These are phyloP conservation scores for Rhyzopertha dominica DNA, from an alignment of 1,140 invertebrate genomes.

Conservation along the genomic window DNA sequence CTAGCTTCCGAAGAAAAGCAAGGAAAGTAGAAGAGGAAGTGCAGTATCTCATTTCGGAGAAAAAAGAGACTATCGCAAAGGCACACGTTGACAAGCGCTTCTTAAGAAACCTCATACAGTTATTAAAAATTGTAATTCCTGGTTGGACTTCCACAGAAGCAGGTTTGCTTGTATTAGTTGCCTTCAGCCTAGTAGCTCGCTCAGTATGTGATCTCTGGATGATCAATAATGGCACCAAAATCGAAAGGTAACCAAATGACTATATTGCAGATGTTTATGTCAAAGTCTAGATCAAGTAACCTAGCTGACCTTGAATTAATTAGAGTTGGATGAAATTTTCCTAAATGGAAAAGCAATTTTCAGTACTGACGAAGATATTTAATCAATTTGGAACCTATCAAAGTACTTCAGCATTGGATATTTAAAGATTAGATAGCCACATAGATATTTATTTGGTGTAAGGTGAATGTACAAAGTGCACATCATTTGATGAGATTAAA, in stretches of 20 bases:
- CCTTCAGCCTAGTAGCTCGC: slow-evolving; percentile 72
- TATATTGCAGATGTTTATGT: too few species aligned
- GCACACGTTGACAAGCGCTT: slow-evolving; percentile 85
- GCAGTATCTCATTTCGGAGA: slow-evolving; percentile 72
- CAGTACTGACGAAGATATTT: too few species aligned
- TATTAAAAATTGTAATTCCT: slow-evolving; percentile 83
- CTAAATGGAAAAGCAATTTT: too few species aligned
- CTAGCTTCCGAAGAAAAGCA: slow-evolving; percentile 26
- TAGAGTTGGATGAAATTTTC: too few species aligned
- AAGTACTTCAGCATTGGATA: too few species aligned
- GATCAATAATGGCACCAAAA: slow-evolving; percentile 87
- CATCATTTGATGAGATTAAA: too few species aligned
- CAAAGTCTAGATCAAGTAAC: too few species aligned
- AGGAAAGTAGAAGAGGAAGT: slow-evolving; percentile 58
- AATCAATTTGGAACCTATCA: too few species aligned
- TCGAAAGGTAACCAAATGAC: slow-evolving; percentile 83
- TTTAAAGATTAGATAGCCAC: too few species aligned
- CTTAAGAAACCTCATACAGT: slow-evolving; percentile 67
- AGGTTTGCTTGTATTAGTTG: slow-evolving; percentile 77
- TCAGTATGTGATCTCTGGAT: slow-evolving; percentile 97
- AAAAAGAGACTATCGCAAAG: slow-evolving; percentile 61
- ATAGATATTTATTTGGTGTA: too few species aligned
- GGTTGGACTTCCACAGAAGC: slow-evolving; percentile 67
- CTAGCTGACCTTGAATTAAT: too few species aligned
- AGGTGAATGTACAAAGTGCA: too few species aligned